Evolutionary conservation across 2,888 invertebrate species (phyloP).

Genomic region (Nomada ruficornis): DNA sequence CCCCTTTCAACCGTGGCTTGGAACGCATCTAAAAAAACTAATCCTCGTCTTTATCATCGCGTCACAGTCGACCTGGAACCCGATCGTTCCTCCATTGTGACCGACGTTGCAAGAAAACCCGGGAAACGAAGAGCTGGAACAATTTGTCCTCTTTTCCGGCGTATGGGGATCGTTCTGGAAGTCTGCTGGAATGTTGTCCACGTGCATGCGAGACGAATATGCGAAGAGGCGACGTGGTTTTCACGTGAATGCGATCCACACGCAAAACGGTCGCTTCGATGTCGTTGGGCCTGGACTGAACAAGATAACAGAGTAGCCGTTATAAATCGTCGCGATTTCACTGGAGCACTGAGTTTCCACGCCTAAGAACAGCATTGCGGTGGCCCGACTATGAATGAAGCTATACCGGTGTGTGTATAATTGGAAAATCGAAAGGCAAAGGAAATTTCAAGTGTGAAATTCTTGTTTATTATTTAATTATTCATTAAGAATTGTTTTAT

Average conservation of each 20-base stretch:
- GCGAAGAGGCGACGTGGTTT: conserved; percentile 6
- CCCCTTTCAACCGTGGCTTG: conserved; percentile 12
- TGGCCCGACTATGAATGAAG: neutral
- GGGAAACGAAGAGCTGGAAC: conserved; percentile 13
- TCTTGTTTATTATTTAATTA: too few relatives aligned
- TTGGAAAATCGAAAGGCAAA: too few relatives aligned
- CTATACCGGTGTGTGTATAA: too few relatives aligned
- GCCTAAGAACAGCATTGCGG: neutral
- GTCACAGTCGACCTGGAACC: conserved; percentile 33
- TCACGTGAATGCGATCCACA: neutral
- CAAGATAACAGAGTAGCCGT: conserved; percentile 58
- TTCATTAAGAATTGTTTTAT: too few relatives aligned
- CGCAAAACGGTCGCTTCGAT: conserved; percentile 25
- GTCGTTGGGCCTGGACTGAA: conserved; percentile 54
- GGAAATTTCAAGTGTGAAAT: too few relatives aligned
- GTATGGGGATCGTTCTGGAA: conserved; percentile 1
- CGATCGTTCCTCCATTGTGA: conserved; percentile 39
- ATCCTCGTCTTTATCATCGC: conserved; percentile 38
- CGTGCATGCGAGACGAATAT: conserved; percentile 6
- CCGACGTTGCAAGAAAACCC: conserved; percentile 14
- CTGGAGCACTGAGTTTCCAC: conserved; percentile 33
- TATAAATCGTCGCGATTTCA: conserved; percentile 67
- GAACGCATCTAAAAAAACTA: conserved; percentile 12
- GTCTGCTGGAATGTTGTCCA: neutral
- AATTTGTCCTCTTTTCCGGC: conserved; percentile 30